Conservation (phyloP, 2,797 vertebrate species). For the Parotocinclus haroldoi region DNA sequence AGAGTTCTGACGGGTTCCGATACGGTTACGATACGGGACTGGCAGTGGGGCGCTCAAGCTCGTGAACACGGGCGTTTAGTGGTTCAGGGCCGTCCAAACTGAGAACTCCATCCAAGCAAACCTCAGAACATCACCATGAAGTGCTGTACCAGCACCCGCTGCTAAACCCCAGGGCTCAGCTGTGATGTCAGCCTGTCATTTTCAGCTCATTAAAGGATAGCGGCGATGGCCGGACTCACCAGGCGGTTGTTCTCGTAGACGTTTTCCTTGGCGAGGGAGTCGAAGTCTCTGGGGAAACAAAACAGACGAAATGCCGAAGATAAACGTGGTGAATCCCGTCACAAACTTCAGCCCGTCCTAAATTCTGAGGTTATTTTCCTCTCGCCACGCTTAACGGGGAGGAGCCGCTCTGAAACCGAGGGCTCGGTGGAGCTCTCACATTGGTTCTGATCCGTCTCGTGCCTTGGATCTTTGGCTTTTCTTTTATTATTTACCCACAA, state of each 20-base stretch:
- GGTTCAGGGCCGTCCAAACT: too few species aligned
- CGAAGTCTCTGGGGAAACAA: slow-evolving; percentile 80
- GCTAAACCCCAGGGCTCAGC: slow-evolving; percentile 5
- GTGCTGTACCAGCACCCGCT: slow-evolving; percentile 2
- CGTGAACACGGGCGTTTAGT: too few species aligned
- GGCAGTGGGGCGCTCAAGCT: not conserved
- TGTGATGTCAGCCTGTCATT: slow-evolving; percentile 9
- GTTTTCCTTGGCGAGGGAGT: slow-evolving; percentile 91
- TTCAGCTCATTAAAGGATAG: slow-evolving; percentile 14
- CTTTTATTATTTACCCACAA: too few species aligned
- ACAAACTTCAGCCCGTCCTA: too few species aligned
- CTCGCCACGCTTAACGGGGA: too few species aligned
- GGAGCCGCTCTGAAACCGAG: too few species aligned
- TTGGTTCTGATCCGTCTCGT: too few species aligned
- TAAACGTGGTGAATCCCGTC: too few species aligned
- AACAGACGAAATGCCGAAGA: not conserved
- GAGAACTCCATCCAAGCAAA: not conserved
- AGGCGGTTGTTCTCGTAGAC: slow-evolving; percentile 93
- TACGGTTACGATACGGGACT: not conserved
- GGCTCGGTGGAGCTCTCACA: too few species aligned
- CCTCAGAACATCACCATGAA: not conserved
- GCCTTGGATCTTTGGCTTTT: too few species aligned
- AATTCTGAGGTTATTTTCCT: too few species aligned
- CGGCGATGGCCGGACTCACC: slow-evolving; percentile 73
- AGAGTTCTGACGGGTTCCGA: slow-evolving; percentile 5